These are phyloP conservation scores for Cactoblastis cactorum DNA, from an alignment of 2,888 invertebrate species.

Conservation along the genomic window DNA sequence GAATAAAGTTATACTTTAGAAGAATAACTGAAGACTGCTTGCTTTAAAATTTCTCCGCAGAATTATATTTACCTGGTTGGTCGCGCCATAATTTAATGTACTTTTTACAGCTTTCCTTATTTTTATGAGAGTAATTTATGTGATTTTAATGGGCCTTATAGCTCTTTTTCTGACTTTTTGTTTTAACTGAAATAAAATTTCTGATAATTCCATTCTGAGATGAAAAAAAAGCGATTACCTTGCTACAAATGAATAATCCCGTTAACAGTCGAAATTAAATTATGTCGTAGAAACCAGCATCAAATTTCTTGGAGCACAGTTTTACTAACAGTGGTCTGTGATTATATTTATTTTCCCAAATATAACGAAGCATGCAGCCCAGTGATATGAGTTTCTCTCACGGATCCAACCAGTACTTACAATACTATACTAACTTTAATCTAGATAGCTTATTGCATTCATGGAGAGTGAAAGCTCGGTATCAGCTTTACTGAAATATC, in stretches of 20 bases:
- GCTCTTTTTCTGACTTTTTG: slow-evolving; percentile 42
- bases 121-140: slow-evolving; percentile 52
- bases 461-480: background rate
- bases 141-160: slow-evolving; percentile 52
- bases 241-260: slow-evolving; percentile 29
- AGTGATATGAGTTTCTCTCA: too few species aligned
- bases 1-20: background rate
- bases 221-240: slow-evolving; percentile 31
- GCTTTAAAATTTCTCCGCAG: slow-evolving; percentile 23
- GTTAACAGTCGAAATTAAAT: slow-evolving; percentile 31
- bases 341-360: too few species aligned
- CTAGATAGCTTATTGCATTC: too few species aligned
- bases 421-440: too few species aligned
- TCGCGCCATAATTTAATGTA: slow-evolving; percentile 48
- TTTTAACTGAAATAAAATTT: slow-evolving; percentile 36
- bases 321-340: too few species aligned
- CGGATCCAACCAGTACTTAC: too few species aligned
- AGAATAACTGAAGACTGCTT: slow-evolving; percentile 4
- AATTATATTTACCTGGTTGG: slow-evolving; percentile 44
- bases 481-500: background rate
- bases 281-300: slow-evolving; percentile 11
- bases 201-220: slow-evolving; percentile 28
- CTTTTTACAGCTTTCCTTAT: slow-evolving; percentile 52
- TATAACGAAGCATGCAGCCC: too few species aligned
- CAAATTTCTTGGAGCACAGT: too few species aligned